phyloP scores from a whole-genome alignment of 1,140 invertebrate species.

The Zaprionus kolodkinae region DNA sequence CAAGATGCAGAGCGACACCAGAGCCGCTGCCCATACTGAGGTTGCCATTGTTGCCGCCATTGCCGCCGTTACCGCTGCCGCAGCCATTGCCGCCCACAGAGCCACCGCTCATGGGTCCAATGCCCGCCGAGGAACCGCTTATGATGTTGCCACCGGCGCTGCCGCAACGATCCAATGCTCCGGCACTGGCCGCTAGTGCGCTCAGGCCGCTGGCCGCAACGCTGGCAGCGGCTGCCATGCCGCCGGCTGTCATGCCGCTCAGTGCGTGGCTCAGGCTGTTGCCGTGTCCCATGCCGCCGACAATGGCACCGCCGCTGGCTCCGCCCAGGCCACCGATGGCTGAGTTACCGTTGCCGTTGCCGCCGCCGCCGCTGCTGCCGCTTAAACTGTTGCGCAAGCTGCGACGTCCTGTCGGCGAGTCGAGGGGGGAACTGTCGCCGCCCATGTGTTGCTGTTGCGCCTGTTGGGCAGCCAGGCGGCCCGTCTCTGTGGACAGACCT shows the following conservation, averaged over 20 bases:
- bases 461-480: constrained; percentile 89
- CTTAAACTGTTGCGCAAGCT: constrained; percentile 83
- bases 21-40: constrained; percentile 52
- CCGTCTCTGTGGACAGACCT: constrained; percentile 91
- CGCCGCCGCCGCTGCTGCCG: constrained; percentile 38
- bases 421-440: constrained; percentile 74
- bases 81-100: constrained; percentile 45
- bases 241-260: constrained; percentile 77
- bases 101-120: constrained; percentile 51
- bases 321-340: constrained; percentile 36
- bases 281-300: constrained; percentile 57
- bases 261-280: constrained; percentile 63
- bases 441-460: constrained; percentile 85
- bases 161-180: constrained; percentile 66
- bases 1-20: background rate
- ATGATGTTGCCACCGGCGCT: constrained; percentile 76
- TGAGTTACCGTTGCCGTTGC: constrained; percentile 38
- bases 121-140: constrained; percentile 59
- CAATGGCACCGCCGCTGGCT: constrained; percentile 34
- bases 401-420: constrained; percentile 76
- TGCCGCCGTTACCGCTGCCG: constrained; percentile 79
- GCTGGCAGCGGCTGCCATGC: constrained; percentile 68
- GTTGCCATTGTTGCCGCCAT: constrained; percentile 50
- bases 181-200: constrained; percentile 65
- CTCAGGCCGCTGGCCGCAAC: constrained; percentile 67